Percentiles rank a stretch among this genome's conserved stretches.
These are phyloP conservation scores for Ecliptopera silaceata DNA, from an alignment of 2,888 invertebrate species.

Conservation along the genomic window DNA sequence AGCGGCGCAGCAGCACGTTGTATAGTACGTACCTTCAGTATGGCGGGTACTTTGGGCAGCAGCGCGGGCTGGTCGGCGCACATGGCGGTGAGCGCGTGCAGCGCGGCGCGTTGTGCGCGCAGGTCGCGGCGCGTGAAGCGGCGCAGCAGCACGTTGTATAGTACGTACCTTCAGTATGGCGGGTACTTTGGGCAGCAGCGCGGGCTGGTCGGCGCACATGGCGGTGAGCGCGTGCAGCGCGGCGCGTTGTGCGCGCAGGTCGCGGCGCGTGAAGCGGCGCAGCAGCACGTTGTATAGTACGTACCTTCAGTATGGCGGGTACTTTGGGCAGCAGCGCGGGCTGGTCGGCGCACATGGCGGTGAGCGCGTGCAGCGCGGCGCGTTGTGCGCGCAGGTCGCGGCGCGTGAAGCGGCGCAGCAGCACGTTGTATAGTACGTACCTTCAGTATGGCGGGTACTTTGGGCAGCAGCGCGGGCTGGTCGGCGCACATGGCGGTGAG, in stretches of 20 bases:
- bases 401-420: constrained; percentile 92
- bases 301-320: constrained; percentile 90
- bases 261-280: constrained; percentile 93
- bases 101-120: constrained; percentile 94
- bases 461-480: constrained; percentile 91
- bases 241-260: constrained; percentile 94
- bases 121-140: too few relatives aligned
- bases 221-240: constrained; percentile 97
- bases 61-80: constrained; percentile 91
- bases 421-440: constrained; percentile 71
- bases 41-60: constrained; percentile 93
- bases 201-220: constrained; percentile 91
- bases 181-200: constrained; percentile 93
- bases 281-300: constrained; percentile 78
- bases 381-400: constrained; percentile 86
- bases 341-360: constrained; percentile 94
- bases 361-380: constrained; percentile 93
- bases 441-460: constrained; percentile 95
- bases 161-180: constrained; percentile 91
- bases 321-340: constrained; percentile 93
- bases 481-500: constrained; percentile 95
- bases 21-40: constrained; percentile 91
- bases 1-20: too few relatives aligned
- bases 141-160: too few relatives aligned
- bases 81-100: constrained; percentile 97